Base-by-base conservation (phyloP, 2,888 invertebrate species). In the Tridacna gigas region DNA sequence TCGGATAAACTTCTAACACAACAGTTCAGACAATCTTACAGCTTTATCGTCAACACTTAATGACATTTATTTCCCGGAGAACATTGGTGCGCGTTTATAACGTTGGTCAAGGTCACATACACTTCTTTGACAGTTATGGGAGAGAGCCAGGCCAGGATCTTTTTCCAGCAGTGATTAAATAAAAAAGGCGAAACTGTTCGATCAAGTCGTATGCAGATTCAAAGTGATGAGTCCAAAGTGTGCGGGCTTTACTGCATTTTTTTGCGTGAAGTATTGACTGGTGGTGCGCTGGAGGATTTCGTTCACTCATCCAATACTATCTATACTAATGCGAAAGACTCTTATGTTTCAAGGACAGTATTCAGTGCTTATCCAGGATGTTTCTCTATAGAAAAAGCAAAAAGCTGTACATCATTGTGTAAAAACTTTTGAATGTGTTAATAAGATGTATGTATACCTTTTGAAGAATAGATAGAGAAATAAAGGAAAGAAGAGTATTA, bases 81-180 rank as follows among this genome's bases (percentile, higher is more conserved):
- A 48, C 82, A 82, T n/a, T 82, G 82, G 82, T 79, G 79, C 65
- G 79, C 79, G 4, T 79, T 83, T 66, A 71, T 28, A 48, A 74
- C 45, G 79, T 79, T 66, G 66, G 65, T 15, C 47, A 20, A 20
- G 82, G 77, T 22, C 28, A 47, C 47, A 12, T 66, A 9, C 9
- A 66, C n/a, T 77, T 77, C 47, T 82, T 82, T 67, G 77, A 77
- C 60, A 77, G 51, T 65, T 77, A 66, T 56, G 82, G 82, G 22
- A 82, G 77, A 82, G 0, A 20, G 0, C 77, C 77, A 0, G 56
- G 47, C 0, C n/a, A 73, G 45, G 77, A 82, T 20, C 5, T 74
- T 47, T 56, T 77, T 82, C n/a, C 12, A n/a, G 20, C 28, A 26
- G n/a, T 81, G 76, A 71, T 13, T 74, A 48, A 65, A 76, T 66